A percentile compares a stretch with the other conserved stretches of the same genome.
Evolutionary conservation across 2,113 vertebrate genomes (phyloP).

Genomic region (Pluvianellus socialis): DNA sequence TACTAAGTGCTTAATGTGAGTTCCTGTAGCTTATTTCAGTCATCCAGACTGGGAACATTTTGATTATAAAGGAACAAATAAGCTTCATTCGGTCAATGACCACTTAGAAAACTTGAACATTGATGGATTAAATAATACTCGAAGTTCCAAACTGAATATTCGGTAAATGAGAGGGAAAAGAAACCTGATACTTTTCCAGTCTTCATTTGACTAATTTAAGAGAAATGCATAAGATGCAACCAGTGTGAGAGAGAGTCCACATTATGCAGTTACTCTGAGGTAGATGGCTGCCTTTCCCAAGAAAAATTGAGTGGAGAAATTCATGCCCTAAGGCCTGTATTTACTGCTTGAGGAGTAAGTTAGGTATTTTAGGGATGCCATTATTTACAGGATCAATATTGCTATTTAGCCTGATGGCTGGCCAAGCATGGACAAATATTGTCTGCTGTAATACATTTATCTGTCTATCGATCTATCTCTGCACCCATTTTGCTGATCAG

Average conservation of each 20-base stretch:
- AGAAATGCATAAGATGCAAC: background rate
- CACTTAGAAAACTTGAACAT: background rate
- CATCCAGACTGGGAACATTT: background rate
- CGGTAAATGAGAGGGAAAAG: background rate
- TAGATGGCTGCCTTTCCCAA: background rate
- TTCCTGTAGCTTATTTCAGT: background rate
- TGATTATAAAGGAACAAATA: background rate
- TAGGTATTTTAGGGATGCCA: background rate
- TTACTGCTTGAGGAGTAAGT: background rate
- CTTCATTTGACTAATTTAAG: background rate
- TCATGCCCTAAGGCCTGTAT: background rate
- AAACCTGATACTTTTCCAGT: background rate
- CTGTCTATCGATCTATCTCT: background rate
- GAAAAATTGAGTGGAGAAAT: background rate
- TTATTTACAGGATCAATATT: slow-evolving; percentile 22
- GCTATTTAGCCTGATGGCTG: background rate
- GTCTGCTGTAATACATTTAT: background rate
- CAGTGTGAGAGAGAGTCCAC: background rate
- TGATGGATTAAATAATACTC: background rate
- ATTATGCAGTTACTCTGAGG: background rate
- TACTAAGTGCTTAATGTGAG: background rate
- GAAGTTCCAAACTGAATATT: background rate
- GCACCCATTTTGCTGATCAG: background rate
- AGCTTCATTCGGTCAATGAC: background rate
- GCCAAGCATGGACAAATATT: background rate